Evolutionary conservation across 2,113 vertebrate genomes (phyloP).

Genomic region (Clarias magur): DNA sequence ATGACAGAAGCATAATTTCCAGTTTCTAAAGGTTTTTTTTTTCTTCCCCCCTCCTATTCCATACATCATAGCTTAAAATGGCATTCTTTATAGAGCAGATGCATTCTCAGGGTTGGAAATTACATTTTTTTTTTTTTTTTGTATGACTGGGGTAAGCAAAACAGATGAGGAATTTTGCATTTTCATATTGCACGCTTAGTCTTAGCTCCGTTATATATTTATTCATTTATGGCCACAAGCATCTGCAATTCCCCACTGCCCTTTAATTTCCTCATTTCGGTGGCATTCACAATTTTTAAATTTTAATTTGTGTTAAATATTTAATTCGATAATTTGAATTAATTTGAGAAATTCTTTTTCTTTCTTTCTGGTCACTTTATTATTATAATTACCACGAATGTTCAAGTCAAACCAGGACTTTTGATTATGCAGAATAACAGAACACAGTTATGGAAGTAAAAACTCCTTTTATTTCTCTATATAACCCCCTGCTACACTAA

Average conservation of each 20-base stretch:
- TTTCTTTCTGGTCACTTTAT: no score
- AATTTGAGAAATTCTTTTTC: neutral
- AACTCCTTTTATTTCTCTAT: no score
- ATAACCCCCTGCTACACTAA: no score
- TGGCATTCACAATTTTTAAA: neutral
- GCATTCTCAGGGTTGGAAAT: neutral
- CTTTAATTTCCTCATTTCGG: neutral
- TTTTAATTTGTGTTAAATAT: neutral
- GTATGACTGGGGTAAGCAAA: neutral
- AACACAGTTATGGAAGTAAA: no score
- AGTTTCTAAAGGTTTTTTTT: no score
- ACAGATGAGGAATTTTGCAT: neutral
- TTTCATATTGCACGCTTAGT: neutral
- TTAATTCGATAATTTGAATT: neutral
- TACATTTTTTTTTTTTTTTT: neutral
- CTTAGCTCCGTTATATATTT: neutral
- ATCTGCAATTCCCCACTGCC: neutral
- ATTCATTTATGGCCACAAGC: neutral
- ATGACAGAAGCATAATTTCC: neutral
- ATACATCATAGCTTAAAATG: no score
- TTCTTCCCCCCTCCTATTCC: no score
- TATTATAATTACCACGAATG: no score
- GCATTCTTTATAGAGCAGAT: neutral
- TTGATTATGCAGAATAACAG: no score
- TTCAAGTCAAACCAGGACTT: no score